These are phyloP conservation scores for Oreohelix idahoensis DNA, from an alignment of 1,140 invertebrate genomes.

Conservation along the genomic window DNA sequence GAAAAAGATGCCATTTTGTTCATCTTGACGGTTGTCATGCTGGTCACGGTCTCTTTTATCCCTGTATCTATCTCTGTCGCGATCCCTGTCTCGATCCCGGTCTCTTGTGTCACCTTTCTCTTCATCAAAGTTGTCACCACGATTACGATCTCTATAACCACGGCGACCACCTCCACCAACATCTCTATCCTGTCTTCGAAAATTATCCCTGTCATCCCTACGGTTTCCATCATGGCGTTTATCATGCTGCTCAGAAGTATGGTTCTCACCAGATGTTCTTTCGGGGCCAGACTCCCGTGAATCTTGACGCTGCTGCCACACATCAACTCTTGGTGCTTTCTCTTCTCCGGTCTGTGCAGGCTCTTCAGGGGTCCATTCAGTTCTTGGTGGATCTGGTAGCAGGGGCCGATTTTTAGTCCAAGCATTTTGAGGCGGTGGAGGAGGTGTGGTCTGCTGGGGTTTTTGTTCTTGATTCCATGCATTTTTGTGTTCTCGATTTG, in stretches of 20 bases:
- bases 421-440: constrained; percentile 15
- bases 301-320: constrained; percentile 24
- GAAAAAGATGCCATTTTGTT: constrained; percentile 73
- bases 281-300: constrained; percentile 29
- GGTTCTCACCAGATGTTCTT: constrained; percentile 37
- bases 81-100: constrained; percentile 30
- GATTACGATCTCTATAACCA: constrained; percentile 14
- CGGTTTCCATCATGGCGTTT: constrained; percentile 40
- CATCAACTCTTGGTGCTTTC: constrained; percentile 1
- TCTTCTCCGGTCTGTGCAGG: constrained; percentile 11
- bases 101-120: constrained; percentile 42
- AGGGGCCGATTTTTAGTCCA: constrained; percentile 31
- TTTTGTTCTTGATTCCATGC: constrained; percentile 13
- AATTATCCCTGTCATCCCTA: constrained; percentile 33
- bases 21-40: constrained; percentile 27
- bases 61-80: constrained; percentile 32
- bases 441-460: not conserved
- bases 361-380: constrained; percentile 10
- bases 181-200: constrained; percentile 26
- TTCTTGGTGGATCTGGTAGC: constrained; percentile 26
- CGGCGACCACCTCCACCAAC: constrained; percentile 17
- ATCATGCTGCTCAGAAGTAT: constrained; percentile 3
- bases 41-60: constrained; percentile 33
- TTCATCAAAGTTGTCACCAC: constrained; percentile 42
- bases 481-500: constrained; percentile 16